phyloP scores from a whole-genome alignment of 2,797 vertebrate species.

The Danio albolineatus region DNA sequence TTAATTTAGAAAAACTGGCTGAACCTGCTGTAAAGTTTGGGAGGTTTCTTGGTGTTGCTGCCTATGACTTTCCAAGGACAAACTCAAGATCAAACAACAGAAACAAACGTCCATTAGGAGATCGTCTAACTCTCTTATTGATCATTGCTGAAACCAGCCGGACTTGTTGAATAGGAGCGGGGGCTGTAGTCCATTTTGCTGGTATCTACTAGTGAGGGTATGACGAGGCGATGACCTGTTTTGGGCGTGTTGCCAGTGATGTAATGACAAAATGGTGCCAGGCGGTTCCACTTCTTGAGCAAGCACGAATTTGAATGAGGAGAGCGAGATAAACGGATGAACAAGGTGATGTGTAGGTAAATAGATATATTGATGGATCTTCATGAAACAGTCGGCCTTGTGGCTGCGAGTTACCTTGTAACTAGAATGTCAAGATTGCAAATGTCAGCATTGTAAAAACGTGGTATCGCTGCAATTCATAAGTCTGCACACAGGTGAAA shows the following conservation, averaged over 20 bases:
- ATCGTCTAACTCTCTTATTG: neutral
- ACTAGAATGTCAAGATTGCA: neutral
- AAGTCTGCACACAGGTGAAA: constrained; percentile 31
- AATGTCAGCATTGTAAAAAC: constrained; percentile 4
- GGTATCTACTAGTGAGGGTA: neutral
- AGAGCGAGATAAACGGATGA: neutral
- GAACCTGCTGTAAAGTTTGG: constrained; percentile 6
- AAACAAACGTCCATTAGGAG: neutral
- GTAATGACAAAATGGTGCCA: constrained; percentile 32
- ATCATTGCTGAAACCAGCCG: neutral
- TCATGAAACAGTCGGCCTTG: neutral
- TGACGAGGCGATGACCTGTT: neutral
- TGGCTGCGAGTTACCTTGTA: constrained; percentile 12
- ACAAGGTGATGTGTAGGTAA: constrained; percentile 1
- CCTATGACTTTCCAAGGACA: neutral
- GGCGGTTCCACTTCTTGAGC: neutral
- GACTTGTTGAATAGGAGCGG: neutral
- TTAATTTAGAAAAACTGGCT: constrained; percentile 22
- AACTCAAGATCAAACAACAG: neutral
- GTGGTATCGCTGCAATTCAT: neutral
- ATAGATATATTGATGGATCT: neutral
- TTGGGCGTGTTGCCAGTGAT: neutral
- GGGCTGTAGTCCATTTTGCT: constrained; percentile 15
- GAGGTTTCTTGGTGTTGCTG: neutral
- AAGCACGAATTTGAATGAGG: constrained; percentile 2